A percentile compares a stretch with the other conserved stretches of the same genome.
These are phyloP conservation scores for Stratiomys singularior DNA, from an alignment of 2,888 invertebrate genomes.

Conservation along the genomic window DNA sequence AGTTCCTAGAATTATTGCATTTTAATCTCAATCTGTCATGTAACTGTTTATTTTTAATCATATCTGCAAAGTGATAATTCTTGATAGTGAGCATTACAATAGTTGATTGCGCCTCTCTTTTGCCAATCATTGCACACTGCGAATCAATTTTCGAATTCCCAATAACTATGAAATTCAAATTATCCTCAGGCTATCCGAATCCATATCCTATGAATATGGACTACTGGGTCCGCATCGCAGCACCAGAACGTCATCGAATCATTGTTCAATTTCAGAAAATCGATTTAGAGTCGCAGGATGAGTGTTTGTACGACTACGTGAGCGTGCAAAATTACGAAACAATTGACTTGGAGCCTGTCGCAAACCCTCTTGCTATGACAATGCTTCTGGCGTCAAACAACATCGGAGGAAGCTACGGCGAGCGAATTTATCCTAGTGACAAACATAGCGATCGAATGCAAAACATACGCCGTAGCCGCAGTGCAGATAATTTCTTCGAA, in stretches of 20 bases:
- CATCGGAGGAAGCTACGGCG: neutral
- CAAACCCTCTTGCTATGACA: constrained; percentile 59
- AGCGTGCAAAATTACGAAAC: constrained; percentile 68
- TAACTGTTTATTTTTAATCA: too few relatives aligned
- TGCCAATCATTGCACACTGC: too few relatives aligned
- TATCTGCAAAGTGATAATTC: too few relatives aligned
- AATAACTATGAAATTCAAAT: neutral
- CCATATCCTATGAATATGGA: constrained; percentile 78
- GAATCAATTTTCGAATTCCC: too few relatives aligned
- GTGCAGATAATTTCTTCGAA: constrained; percentile 19
- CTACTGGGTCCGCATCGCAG: constrained; percentile 75
- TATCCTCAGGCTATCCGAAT: constrained; percentile 70
- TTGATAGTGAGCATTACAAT: too few relatives aligned
- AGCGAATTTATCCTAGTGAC: constrained; percentile 49
- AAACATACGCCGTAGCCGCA: constrained; percentile 51
- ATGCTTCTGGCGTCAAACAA: constrained; percentile 55
- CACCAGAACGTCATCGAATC: constrained; percentile 73
- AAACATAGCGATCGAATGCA: constrained; percentile 51
- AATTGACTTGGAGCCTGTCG: constrained; percentile 58
- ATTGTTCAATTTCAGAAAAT: constrained; percentile 76
- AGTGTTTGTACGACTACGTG: constrained; percentile 83
- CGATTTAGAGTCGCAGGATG: constrained; percentile 79
- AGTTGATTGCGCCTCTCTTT: too few relatives aligned
- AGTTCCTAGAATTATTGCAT: too few relatives aligned
- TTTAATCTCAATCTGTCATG: too few relatives aligned